Percentiles rank a stretch among this genome's conserved stretches.
Evolutionary conservation across 2,888 invertebrate species (phyloP).

Genomic region (Volucella inanis): DNA sequence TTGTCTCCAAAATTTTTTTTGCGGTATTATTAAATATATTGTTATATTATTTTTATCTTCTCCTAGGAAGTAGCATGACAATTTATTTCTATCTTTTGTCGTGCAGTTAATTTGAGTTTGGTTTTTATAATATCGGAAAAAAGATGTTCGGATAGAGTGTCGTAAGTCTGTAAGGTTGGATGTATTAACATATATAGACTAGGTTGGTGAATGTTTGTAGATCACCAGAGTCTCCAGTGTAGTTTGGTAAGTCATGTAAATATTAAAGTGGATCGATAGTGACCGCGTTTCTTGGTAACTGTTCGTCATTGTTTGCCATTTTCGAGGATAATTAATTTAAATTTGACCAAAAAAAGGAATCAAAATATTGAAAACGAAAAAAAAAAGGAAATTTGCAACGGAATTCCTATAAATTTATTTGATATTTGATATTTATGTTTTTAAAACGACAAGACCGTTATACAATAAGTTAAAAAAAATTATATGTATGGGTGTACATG

Average conservation of each 20-base stretch:
- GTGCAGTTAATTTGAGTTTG: constrained; percentile 59
- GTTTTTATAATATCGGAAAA: constrained; percentile 70
- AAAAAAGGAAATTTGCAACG: too few relatives aligned
- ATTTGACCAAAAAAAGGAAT: too few relatives aligned
- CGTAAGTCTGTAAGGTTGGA: constrained; percentile 50
- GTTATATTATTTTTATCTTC: constrained; percentile 40
- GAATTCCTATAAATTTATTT: too few relatives aligned
- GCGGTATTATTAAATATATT: too few relatives aligned
- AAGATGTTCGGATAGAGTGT: constrained; percentile 60
- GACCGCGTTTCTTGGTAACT: neutral
- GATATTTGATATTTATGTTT: too few relatives aligned
- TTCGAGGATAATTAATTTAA: neutral
- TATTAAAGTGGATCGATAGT: neutral
- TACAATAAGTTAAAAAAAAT: too few relatives aligned
- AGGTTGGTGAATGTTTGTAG: constrained; percentile 1
- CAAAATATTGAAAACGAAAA: too few relatives aligned
- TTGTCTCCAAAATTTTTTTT: too few relatives aligned
- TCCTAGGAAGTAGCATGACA: constrained; percentile 62
- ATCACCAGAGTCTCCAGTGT: neutral
- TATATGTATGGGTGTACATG: too few relatives aligned
- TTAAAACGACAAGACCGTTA: too few relatives aligned
- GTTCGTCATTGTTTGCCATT: neutral
- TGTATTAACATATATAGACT: constrained; percentile 18
- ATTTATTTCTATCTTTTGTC: constrained; percentile 70
- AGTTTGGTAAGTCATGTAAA: neutral